phyloP scores from a whole-genome alignment of 2,113 vertebrate genomes.

The Corythoichthys intestinalis region DNA sequence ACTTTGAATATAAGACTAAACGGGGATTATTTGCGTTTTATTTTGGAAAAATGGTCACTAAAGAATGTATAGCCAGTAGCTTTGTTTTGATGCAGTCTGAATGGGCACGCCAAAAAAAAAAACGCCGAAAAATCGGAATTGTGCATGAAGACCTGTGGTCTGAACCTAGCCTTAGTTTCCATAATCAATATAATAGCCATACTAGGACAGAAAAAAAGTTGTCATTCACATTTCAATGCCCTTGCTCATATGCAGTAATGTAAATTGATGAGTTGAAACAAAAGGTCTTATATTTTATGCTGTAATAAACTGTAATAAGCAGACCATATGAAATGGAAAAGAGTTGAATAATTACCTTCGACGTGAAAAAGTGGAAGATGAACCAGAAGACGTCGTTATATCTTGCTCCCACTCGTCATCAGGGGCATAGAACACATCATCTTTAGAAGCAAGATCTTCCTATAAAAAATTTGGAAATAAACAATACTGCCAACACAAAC shows the following conservation, averaged over 20 bases:
- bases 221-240: background rate
- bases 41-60: too few relatives aligned
- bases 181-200: background rate
- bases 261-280: background rate
- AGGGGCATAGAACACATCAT: conserved; percentile 88
- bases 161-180: background rate
- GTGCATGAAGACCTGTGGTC: too few relatives aligned
- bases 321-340: background rate
- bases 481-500: conserved; percentile 41
- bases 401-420: conserved; percentile 95
- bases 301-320: background rate
- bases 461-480: conserved; percentile 48
- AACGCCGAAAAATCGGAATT: background rate
- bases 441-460: conserved; percentile 72
- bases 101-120: too few relatives aligned
- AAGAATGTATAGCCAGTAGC: too few relatives aligned
- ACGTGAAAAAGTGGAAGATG: conserved; percentile 76
- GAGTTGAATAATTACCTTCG: conserved; percentile 77
- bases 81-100: too few relatives aligned
- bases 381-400: conserved; percentile 71
- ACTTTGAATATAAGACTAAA: too few relatives aligned
- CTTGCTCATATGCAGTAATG: background rate
- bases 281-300: background rate
- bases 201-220: background rate
- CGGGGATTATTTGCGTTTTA: too few relatives aligned